Evolutionary conservation across 1,140 invertebrate species (phyloP), one percentile per base, ranked within the genome.

Genomic region (Rhagoletis zephyria): DNA sequence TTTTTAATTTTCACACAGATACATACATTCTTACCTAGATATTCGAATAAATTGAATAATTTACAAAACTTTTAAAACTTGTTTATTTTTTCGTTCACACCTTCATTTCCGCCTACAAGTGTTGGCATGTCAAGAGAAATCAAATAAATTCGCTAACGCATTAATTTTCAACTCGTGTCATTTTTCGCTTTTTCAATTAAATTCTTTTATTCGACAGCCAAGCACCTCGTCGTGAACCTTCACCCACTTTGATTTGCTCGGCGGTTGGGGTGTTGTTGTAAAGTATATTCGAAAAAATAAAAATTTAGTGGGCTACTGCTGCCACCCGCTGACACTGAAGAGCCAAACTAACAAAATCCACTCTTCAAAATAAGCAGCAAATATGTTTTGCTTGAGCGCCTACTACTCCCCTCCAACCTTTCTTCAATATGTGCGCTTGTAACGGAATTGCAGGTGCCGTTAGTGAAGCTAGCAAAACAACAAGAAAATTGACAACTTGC

Each of bases 361-460:
- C 30, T 30, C 30, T 30, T 30, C 30, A 30, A 70, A 3, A 3
- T 48, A 70, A 10, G 42, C 40, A 42, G 9, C 40, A 70, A 16
- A 45, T 70, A 3, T 70, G 4, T 65, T 0, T 30, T 65, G 51
- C 10, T 7, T 10, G 51, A 56, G 51, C 51, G 10, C 51, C 51
- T 10, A 56, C 51, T 56, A 7, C 10, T 56, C 51, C 51, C 51
- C 5, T 30, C 30, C 30, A 30, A 30, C 30, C 30, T 30, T 30
- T 30, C 30, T 30, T 30, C 30, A 5, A 56, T 56, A 10, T 56
- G 51, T 7, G 51, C 9, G 19, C 19, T 5, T 74, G 42, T 48
- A 74, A n/a, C 42, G 70, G 16, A 48, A 51, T 77, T 77, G 48
- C 70, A 77, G 70, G 70, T 77, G 70, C 45, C 70, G 70, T 51